Percentiles rank a stretch among this genome's conserved stretches.
Evolutionary conservation across 2,888 invertebrate species (phyloP).

Genomic region (Nomada fabriciana): DNA sequence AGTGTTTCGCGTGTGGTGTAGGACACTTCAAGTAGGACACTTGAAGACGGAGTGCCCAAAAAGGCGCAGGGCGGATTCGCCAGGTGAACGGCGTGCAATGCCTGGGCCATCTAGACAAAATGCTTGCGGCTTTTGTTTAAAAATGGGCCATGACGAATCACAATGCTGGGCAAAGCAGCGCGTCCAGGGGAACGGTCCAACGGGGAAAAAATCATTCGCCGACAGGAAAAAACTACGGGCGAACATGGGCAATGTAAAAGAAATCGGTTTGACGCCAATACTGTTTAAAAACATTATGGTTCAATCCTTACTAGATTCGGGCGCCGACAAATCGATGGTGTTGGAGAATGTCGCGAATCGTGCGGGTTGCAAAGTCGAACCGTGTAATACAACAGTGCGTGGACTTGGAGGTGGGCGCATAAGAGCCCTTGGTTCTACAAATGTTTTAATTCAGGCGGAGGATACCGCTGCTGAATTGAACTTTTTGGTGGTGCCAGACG

Average conservation of each 20-base stretch:
- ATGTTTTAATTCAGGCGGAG: not conserved
- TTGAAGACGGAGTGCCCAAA: not conserved
- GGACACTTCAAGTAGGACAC: not conserved
- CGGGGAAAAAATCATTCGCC: not conserved
- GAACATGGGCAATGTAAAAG: not conserved
- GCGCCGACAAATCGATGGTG: not conserved
- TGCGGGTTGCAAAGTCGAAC: not conserved
- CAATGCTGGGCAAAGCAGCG: slow-evolving; percentile 21
- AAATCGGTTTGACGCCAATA: not conserved
- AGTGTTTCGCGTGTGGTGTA: not conserved
- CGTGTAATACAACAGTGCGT: not conserved
- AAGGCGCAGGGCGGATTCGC: not conserved
- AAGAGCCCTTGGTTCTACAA: not conserved
- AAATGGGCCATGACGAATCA: not conserved
- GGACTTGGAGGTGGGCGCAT: not conserved
- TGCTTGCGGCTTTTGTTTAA: not conserved
- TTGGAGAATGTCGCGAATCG: not conserved
- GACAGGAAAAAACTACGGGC: too few relatives aligned
- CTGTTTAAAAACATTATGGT: not conserved
- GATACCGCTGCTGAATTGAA: not conserved
- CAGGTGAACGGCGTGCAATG: not conserved
- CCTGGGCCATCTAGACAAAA: too few relatives aligned
- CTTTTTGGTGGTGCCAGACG: not conserved
- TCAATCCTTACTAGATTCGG: not conserved
- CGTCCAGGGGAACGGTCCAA: not conserved